Base-by-base conservation (phyloP, 2,888 invertebrate species). In the Mimachlamys varia region DNA sequence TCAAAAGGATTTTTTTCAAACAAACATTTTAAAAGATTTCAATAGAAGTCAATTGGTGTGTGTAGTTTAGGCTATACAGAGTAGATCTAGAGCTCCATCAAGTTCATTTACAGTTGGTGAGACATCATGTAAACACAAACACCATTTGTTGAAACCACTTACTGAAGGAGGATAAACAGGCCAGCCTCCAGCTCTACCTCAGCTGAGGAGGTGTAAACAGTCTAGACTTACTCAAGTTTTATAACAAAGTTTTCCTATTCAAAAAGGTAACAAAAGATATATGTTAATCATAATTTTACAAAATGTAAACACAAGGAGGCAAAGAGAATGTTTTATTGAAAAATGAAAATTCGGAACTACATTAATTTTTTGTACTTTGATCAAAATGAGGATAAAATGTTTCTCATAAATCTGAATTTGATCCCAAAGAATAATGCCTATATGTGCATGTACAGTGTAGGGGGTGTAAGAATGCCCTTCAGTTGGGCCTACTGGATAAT, bases 81-180 rank as follows among this genome's bases (percentile, higher is more conserved):
- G 44, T n/a, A 53, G 53, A 2, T n/a, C n/a, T 58, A 58, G n/a
- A n/a, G 44, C 44, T 19, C n/a, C 58, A 53, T 19, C 22, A 62
- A 27, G 27, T 33, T 76, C 27, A 22, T 33, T 76, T 76, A 33
- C 13, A 33, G 76, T 76, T 76, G 76, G 33, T 76, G 76, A 76
- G 33, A 76, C 7, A 12, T 27, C 76, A 27, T 3, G 76, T 76
- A 76, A 76, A 76, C 76, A 76, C 33, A 76, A 12, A 76, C 33
- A 33, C 76, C 33, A 76, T 76, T 76, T 76, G 76, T 76, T 76
- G 76, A 76, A 76, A 33, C 76, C 76, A 76, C 76, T 76, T 76
- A 62, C 33, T 33, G 76, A n/a, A 76, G 15, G 33, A 76, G 76
- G 76, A 27, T 76, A 76, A 76, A 76, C 76, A 76, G 76, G 33